Evolutionary conservation across 2,888 invertebrate species (phyloP), one percentile per base, ranked within the genome.

Genomic region (Synanthedon myopaeformis): DNA sequence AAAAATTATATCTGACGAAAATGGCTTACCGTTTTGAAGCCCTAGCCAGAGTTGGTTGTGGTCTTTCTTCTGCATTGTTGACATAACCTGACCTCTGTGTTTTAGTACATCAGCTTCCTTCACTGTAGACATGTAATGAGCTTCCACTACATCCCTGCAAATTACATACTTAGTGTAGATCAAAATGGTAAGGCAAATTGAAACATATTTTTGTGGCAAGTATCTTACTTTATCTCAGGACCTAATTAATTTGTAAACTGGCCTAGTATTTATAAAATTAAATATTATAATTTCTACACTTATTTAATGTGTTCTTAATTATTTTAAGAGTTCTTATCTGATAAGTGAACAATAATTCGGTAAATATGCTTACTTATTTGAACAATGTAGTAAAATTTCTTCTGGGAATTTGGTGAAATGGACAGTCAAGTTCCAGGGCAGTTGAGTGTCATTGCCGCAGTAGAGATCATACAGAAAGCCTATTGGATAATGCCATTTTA

Each of bases 41-140:
- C 98, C 98, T 51, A 94, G 89, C 98, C 98, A 99, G 12, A 99
- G 87, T 70, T 98, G 97, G 76, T 94, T 96, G 72, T 99, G 98
- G 69, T 99, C 99, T 74, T 97, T 97, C 71, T 97, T 96, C 70
- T 96, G 96, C 96, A 97, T 96, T 58, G 91, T 92, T 35, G 94
- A 94, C 65, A 96, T 94, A 14, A 97, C 92, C 79, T 94, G 94
- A 6, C 96, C 94, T 61, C 96, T 90, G 75, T 99, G 98, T 78
- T 99, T 99, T 49, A 99, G 84, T n/a, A 96, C 94, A 88, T 99
- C 99, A 1, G 99, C 99, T 88, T 99, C 99, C 82, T 99, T 99
- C 8, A 99, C 89, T 60, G 95, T 94, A 17, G 97, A 94, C 92
- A 99, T 94, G 76, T 96, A 99, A 76, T 97, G 94, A 3, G 97